These are phyloP conservation scores for Phyllotreta striolata DNA, from an alignment of 2,888 invertebrate species.

Conservation along the genomic window DNA sequence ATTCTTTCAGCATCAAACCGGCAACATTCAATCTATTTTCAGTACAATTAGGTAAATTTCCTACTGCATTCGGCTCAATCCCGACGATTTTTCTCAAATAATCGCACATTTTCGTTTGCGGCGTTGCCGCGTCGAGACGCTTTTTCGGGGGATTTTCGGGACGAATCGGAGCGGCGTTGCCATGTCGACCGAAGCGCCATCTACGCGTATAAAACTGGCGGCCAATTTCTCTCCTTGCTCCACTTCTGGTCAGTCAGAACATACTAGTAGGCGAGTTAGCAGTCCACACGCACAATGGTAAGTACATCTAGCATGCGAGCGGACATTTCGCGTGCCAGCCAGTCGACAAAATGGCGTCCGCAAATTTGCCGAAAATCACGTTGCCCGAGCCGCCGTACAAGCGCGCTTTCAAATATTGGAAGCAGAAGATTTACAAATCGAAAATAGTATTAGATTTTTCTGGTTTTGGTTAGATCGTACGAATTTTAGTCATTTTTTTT, in stretches of 20 bases:
- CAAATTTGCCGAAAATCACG: conserved; percentile 40
- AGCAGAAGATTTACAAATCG: conserved; percentile 57
- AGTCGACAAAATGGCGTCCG: conserved; percentile 33
- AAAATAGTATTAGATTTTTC: conserved; percentile 56
- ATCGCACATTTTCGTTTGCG: not conserved
- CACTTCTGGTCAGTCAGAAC: conserved; percentile 80
- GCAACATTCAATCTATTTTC: no score
- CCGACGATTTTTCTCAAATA: no score
- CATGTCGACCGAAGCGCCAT: conserved; percentile 70
- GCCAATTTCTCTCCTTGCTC: conserved; percentile 72
- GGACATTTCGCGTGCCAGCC: conserved; percentile 33
- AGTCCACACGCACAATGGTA: conserved; percentile 60
- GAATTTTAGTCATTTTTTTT: conserved; percentile 35
- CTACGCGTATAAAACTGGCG: conserved; percentile 78
- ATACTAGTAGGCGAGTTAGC: conserved; percentile 74
- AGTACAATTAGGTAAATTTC: no score
- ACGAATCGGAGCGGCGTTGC: conserved; percentile 48
- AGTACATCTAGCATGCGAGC: conserved; percentile 50
- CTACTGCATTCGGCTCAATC: no score
- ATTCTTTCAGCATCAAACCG: no score
- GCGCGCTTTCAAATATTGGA: conserved; percentile 58
- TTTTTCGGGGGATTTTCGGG: conserved; percentile 19
- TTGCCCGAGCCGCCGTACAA: conserved; percentile 54
- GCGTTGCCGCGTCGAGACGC: not conserved
- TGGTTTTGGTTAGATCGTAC: conserved; percentile 39